Evolutionary conservation across 2,113 vertebrate genomes (phyloP).

Genomic region (Bettongia penicillata): DNA sequence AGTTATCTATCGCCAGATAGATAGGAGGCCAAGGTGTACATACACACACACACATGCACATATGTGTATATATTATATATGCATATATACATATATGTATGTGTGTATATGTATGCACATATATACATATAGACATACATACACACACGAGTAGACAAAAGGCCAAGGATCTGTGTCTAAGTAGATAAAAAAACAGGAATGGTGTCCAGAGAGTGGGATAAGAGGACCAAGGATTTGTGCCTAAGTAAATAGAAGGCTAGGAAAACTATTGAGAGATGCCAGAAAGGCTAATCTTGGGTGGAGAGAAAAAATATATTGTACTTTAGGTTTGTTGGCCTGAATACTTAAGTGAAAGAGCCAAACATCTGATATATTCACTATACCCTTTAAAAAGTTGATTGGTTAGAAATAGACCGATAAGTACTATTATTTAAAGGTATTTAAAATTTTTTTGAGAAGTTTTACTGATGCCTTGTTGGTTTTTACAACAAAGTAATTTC

Average conservation of each 20-base stretch:
- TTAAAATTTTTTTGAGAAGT: neutral
- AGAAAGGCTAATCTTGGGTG: neutral
- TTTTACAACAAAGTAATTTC: neutral
- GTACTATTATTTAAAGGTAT: neutral
- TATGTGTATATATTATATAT: no score
- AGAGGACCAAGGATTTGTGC: neutral
- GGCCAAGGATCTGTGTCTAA: neutral
- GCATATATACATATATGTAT: no score
- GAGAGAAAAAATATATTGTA: neutral
- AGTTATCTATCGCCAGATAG: neutral
- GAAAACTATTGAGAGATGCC: neutral
- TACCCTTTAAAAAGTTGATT: neutral
- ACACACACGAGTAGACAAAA: neutral
- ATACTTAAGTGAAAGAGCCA: neutral
- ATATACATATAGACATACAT: neutral
- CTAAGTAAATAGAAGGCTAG: neutral
- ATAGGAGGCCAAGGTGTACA: neutral
- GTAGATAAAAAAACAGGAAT: neutral
- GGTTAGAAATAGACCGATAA: neutral
- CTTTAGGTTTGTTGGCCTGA: neutral
- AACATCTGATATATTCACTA: neutral
- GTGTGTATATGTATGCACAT: no score
- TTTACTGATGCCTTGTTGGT: neutral
- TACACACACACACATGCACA: no score
- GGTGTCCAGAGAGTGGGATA: neutral